phyloP scores from a whole-genome alignment of 2,888 invertebrate species.

The Drosophila meridiana region DNA sequence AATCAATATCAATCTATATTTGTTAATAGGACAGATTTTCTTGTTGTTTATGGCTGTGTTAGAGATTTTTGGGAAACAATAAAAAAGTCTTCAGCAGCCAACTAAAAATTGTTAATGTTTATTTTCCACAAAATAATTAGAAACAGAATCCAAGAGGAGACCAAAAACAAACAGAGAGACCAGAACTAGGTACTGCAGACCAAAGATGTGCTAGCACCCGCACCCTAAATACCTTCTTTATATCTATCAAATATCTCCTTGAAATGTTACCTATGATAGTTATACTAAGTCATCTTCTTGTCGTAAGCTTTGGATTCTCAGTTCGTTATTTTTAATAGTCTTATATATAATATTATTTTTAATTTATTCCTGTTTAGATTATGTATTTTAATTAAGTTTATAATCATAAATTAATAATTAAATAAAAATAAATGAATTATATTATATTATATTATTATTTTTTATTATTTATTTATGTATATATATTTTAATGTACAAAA shows the following conservation, averaged over 20 bases:
- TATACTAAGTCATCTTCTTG: background rate
- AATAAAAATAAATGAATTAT: no score
- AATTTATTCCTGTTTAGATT: background rate
- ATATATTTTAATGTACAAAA: no score
- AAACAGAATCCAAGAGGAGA: no score
- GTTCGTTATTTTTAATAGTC: background rate
- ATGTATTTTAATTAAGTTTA: no score
- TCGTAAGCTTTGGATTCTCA: background rate
- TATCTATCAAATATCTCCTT: background rate
- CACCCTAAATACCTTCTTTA: no score
- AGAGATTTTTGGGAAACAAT: background rate
- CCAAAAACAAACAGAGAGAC: no score
- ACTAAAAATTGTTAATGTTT: no score
- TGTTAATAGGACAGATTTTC: background rate
- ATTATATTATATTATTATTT: no score
- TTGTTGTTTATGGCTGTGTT: background rate
- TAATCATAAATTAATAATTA: no score
- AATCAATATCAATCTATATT: background rate
- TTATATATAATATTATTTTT: no score
- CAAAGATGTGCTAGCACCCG: background rate
- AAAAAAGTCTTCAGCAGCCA: background rate
- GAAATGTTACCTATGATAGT: background rate
- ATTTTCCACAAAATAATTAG: no score
- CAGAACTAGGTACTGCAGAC: background rate
- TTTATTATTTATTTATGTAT: no score